phyloP scores from a whole-genome alignment of 2,113 vertebrate genomes.

The Microcebus griseorufus region DNA sequence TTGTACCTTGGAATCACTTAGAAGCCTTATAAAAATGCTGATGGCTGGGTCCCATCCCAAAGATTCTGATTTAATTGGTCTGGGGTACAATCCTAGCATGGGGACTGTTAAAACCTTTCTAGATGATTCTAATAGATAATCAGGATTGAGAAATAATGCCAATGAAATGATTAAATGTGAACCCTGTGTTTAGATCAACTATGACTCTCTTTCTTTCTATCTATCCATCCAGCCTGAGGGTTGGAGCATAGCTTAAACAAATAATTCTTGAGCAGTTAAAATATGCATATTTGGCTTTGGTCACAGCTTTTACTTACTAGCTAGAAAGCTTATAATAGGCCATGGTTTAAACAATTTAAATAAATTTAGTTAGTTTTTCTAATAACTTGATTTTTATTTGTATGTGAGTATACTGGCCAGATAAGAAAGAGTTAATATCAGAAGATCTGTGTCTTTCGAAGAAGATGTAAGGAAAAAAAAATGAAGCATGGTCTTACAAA shows the following conservation, averaged over 20 bases:
- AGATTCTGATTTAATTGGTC: not conserved
- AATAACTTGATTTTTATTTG: constrained; percentile 76
- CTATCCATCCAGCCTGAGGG: not conserved
- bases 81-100: not conserved
- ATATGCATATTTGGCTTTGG: constrained; percentile 40
- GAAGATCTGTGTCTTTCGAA: constrained; percentile 74
- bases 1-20: not conserved
- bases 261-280: constrained; percentile 35
- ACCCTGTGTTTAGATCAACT: not conserved
- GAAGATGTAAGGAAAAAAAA: constrained; percentile 71
- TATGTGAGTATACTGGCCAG: constrained; percentile 58
- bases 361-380: constrained; percentile 61
- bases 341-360: constrained; percentile 70
- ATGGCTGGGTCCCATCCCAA: not conserved
- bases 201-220: not conserved
- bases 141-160: not conserved
- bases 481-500: constrained; percentile 64
- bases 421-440: constrained; percentile 77
- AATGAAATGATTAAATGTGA: constrained; percentile 32
- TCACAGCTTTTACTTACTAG: constrained; percentile 35
- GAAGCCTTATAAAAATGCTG: constrained; percentile 21
- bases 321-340: not conserved
- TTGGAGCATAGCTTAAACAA: not conserved
- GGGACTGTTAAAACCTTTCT: not conserved
- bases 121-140: constrained; percentile 10